phyloP scores from a whole-genome alignment of 2,797 vertebrate species.

The Platalea minor region DNA sequence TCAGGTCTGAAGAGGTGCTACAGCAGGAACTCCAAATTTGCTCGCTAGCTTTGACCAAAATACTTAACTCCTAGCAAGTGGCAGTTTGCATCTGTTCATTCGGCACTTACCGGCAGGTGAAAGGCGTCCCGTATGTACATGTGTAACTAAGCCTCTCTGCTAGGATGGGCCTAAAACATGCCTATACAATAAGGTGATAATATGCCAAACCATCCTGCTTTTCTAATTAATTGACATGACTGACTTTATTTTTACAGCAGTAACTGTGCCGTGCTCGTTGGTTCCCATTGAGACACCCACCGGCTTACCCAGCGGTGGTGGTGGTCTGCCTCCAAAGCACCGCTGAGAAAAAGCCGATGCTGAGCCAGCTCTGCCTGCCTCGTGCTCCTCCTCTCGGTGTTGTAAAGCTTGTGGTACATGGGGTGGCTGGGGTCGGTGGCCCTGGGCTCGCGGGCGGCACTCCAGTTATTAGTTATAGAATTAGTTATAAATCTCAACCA shows the following conservation, averaged over 20 bases:
- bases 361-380: not conserved
- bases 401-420: not conserved
- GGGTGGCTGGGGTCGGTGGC: not conserved
- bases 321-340: not conserved
- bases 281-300: not conserved
- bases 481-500: not conserved
- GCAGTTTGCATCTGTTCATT: not conserved
- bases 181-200: not conserved
- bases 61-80: not conserved
- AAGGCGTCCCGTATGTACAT: accelerated
- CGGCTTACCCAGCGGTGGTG: not conserved
- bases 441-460: not conserved
- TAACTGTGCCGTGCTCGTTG: not conserved
- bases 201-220: not conserved
- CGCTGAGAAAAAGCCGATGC: not conserved
- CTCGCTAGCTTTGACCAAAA: not conserved
- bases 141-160: not conserved
- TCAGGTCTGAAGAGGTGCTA: not conserved
- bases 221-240: not conserved
- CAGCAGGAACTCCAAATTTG: not conserved
- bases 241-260: not conserved
- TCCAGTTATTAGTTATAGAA: not conserved
- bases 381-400: accelerated
- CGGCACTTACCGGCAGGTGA: not conserved
- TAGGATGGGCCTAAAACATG: not conserved